These are phyloP conservation scores for Morus bassanus DNA, from an alignment of 2,797 vertebrate species.

Conservation along the genomic window DNA sequence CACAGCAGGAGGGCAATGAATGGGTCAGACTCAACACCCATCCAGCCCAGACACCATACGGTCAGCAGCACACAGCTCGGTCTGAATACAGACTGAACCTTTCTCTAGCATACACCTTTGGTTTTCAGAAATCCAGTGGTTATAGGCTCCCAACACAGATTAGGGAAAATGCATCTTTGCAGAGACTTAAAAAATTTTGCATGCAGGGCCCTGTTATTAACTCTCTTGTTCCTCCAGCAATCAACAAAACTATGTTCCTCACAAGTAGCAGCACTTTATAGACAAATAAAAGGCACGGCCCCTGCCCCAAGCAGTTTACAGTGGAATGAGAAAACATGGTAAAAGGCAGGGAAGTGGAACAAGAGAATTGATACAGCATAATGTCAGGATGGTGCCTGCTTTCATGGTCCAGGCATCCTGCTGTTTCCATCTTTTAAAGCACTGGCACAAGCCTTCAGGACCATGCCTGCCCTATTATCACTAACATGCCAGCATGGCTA, in stretches of 20 bases:
- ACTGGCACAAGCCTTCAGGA: neutral
- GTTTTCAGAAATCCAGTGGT: neutral
- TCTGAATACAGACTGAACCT: neutral
- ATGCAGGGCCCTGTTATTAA: neutral
- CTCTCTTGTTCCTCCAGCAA: neutral
- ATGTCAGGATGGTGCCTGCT: neutral
- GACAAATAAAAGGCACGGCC: neutral
- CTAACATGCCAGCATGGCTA: neutral
- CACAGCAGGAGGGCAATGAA: neutral
- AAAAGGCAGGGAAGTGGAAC: neutral
- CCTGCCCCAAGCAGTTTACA: neutral
- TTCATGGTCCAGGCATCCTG: neutral
- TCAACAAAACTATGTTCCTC: neutral
- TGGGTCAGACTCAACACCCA: neutral
- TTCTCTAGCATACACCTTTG: accelerated
- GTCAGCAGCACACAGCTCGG: neutral
- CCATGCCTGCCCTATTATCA: neutral
- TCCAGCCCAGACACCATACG: accelerated
- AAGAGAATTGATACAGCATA: neutral
- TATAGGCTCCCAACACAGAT: neutral
- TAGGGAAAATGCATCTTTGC: neutral
- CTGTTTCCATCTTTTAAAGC: neutral
- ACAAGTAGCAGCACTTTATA: neutral
- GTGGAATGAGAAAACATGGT: neutral
- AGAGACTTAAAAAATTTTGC: neutral